Percentiles rank a stretch among this genome's conserved stretches.
Evolutionary conservation across 2,888 invertebrate genomes (phyloP).

Genomic region (Scaptomyza reducta): DNA sequence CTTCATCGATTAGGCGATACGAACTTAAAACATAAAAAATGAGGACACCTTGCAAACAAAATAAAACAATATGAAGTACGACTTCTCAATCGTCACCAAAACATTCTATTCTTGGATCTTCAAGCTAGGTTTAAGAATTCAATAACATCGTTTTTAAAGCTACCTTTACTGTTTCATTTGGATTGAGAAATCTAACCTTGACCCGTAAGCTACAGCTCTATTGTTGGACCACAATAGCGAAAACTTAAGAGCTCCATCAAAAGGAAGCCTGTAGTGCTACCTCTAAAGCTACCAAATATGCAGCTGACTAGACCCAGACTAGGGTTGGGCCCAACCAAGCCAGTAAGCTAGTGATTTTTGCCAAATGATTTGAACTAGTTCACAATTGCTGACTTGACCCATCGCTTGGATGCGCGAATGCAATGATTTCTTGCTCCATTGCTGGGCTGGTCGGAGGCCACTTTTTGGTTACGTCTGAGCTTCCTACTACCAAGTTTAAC

Average conservation of each 20-base stretch:
- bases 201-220: not conserved
- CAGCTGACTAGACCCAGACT: constrained; percentile 4
- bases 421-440: not conserved
- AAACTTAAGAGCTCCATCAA: not conserved
- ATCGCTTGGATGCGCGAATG: constrained; percentile 2
- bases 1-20: constrained; percentile 44
- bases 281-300: constrained; percentile 7
- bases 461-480: constrained; percentile 12
- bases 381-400: constrained; percentile 34
- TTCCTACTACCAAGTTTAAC: constrained; percentile 57
- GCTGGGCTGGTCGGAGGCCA: constrained; percentile 29
- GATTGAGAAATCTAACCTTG: constrained; percentile 12
- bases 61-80: no score
- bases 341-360: constrained; percentile 35
- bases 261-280: constrained; percentile 1
- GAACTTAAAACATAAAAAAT: not conserved
- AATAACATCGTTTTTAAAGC: not conserved
- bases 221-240: not conserved
- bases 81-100: no score
- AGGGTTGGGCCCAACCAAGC: constrained; percentile 10
- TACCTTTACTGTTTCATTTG: not conserved
- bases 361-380: constrained; percentile 63
- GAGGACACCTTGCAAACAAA: no score
- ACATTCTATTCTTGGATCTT: no score
- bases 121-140: not conserved